phyloP scores from a whole-genome alignment of 2,888 invertebrate genomes.

The Candidula unifasciata region DNA sequence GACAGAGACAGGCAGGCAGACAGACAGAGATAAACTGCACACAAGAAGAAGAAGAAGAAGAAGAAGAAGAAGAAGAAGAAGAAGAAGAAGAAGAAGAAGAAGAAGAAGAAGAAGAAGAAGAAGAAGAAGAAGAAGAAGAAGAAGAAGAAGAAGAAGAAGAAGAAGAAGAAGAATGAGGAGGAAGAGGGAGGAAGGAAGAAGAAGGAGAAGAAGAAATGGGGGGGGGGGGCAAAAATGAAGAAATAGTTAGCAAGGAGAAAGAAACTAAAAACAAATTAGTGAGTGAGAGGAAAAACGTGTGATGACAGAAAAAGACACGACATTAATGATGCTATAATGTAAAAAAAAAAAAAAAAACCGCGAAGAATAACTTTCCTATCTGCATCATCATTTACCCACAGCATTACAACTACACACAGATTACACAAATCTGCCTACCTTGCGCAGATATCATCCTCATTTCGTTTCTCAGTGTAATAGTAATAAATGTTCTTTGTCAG shows the following conservation, averaged over 20 bases:
- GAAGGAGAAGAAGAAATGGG: constrained; percentile 4
- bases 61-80: background rate
- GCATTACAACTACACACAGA: no score
- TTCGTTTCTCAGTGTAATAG: no score
- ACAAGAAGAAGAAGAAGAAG: background rate
- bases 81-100: background rate
- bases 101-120: background rate
- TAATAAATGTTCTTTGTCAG: no score
- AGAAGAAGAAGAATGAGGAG: background rate
- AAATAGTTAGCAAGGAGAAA: background rate
- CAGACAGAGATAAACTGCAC: constrained; percentile 23
- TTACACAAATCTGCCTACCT: no score
- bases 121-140: background rate
- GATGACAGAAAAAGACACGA: background rate
- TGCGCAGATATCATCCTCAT: no score
- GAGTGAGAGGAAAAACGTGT: background rate
- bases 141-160: background rate
- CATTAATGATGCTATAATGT: background rate
- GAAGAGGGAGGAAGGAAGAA: background rate
- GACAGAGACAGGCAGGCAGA: no score
- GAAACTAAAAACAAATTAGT: background rate
- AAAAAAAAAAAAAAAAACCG: no score
- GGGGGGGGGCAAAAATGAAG: background rate
- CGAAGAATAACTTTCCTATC: no score
- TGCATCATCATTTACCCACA: no score